A percentile compares a stretch with the other conserved stretches of the same genome.
Evolutionary conservation across 2,797 vertebrate genomes (phyloP).

Genomic region (Alcedo quadribrachys): DNA sequence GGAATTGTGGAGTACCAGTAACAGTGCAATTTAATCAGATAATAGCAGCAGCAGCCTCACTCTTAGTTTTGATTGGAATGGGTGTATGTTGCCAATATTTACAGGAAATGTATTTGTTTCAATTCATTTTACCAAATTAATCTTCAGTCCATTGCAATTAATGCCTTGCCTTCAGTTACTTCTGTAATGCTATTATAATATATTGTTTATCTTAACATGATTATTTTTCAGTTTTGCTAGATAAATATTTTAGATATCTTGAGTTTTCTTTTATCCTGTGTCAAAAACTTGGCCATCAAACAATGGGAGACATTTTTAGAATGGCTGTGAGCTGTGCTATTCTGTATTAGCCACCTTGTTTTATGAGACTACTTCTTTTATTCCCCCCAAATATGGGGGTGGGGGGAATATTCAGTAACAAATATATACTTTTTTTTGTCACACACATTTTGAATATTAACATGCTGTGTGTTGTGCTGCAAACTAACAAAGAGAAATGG

Average conservation of each 20-base stretch:
- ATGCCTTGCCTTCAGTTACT: neutral
- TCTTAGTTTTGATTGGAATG: neutral
- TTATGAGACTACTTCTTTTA: neutral
- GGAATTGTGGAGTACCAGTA: neutral
- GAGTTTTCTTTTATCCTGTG: neutral
- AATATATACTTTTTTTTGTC: neutral
- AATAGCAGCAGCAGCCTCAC: neutral
- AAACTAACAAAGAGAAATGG: neutral
- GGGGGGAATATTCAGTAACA: neutral
- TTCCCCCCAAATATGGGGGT: neutral
- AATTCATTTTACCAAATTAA: neutral
- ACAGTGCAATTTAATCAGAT: neutral
- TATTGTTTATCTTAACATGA: neutral
- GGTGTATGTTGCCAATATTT: neutral
- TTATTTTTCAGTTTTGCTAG: neutral
- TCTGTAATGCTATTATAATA: neutral
- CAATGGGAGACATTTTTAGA: neutral
- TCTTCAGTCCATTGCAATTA: neutral
- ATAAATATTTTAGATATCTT: neutral
- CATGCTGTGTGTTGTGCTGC: neutral
- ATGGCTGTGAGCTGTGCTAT: neutral
- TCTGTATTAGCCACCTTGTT: neutral
- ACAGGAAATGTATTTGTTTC: neutral
- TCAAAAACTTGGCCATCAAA: neutral
- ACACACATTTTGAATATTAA: neutral